Evolutionary conservation across 2,797 vertebrate genomes (phyloP).

Genomic region (Phaenicophaeus curvirostris): DNA sequence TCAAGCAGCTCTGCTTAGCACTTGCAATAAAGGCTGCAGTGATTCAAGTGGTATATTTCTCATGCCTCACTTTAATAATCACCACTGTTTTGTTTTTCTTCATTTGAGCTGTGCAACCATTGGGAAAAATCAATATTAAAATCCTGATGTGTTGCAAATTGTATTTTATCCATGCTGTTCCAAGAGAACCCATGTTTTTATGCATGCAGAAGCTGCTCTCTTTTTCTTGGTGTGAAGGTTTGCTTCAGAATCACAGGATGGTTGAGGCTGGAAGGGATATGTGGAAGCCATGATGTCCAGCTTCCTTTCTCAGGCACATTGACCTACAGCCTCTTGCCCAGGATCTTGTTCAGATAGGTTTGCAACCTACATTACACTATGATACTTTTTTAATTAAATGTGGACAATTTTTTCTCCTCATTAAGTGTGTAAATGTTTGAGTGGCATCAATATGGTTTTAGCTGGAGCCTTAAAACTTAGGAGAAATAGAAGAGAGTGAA

Average conservation of each 20-base stretch:
- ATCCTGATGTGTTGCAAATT: neutral
- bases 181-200: neutral
- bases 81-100: neutral
- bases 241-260: neutral
- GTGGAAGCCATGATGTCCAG: neutral
- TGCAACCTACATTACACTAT: neutral
- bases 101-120: neutral
- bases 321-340: neutral
- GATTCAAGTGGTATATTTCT: neutral
- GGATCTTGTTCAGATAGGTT: neutral
- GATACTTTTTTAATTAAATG: neutral
- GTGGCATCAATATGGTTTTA: neutral
- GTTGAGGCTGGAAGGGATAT: neutral
- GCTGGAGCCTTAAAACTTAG: neutral
- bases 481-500: neutral
- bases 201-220: neutral
- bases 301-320: neutral
- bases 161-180: neutral
- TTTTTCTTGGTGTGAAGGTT: neutral
- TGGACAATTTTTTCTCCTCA: neutral
- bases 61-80: neutral
- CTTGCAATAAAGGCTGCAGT: neutral
- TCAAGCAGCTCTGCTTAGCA: neutral
- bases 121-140: neutral
- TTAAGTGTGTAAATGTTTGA: slow-evolving; percentile 28